Conservation (phyloP, 2,888 invertebrate species). For the Tinea trinotella region DNA sequence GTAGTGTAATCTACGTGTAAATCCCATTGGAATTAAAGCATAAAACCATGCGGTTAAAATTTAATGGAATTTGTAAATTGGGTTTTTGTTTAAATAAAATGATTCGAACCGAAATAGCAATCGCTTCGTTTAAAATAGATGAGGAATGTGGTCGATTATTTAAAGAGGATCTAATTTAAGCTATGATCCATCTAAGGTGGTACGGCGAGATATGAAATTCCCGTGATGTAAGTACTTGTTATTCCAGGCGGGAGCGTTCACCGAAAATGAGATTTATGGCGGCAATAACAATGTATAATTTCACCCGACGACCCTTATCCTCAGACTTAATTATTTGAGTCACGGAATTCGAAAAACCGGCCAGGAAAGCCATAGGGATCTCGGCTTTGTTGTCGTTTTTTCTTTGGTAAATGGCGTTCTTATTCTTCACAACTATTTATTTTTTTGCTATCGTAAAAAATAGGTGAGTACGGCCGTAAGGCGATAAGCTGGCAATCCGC, state of each 20-base stretch:
- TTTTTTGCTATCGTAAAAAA: slow-evolving; percentile 58
- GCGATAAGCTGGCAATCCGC: slow-evolving; percentile 67
- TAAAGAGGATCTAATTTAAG: slow-evolving; percentile 9
- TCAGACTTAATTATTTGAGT: slow-evolving; percentile 68
- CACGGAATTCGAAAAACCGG: slow-evolving; percentile 65
- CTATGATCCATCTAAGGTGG: slow-evolving; percentile 13
- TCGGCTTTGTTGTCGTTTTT: slow-evolving; percentile 56
- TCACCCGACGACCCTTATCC: slow-evolving; percentile 53
- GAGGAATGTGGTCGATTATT: background rate
- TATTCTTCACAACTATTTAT: slow-evolving; percentile 47
- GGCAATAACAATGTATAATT: slow-evolving; percentile 67
- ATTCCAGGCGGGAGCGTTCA: slow-evolving; percentile 52
- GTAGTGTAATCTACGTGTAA: background rate
- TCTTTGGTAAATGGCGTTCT: slow-evolving; percentile 38
- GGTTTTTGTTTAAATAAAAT: background rate
- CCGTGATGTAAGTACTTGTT: slow-evolving; percentile 39
- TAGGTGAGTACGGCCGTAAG: slow-evolving; percentile 54
- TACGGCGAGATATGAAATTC: slow-evolving; percentile 34
- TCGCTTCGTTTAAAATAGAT: background rate
- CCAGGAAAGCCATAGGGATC: slow-evolving; percentile 58
- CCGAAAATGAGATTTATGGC: slow-evolving; percentile 64
- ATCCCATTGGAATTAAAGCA: background rate
- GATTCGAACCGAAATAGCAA: background rate
- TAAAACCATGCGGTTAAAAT: background rate
- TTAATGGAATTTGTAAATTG: background rate